Conservation (phyloP, 2,113 vertebrate species). For the Aptenodytes patagonicus region DNA sequence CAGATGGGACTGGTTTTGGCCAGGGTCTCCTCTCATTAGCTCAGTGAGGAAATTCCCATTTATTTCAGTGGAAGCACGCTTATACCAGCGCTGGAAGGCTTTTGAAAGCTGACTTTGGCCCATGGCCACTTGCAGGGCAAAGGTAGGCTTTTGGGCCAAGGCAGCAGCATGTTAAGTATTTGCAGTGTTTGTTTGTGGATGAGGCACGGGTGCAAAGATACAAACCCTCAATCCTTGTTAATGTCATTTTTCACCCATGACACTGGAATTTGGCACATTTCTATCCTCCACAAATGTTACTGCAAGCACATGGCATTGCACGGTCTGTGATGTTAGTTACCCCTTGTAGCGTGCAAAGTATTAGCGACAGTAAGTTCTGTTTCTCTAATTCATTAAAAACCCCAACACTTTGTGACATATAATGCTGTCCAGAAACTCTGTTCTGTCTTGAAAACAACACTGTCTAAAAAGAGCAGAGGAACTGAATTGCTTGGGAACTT, state of each 20-base stretch:
- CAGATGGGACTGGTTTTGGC: slow-evolving; percentile 3
- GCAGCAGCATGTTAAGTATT: background rate
- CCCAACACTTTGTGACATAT: background rate
- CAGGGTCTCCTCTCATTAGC: background rate
- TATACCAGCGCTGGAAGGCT: background rate
- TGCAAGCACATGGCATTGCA: background rate
- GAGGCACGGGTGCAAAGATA: background rate
- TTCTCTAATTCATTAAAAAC: background rate
- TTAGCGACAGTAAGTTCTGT: background rate
- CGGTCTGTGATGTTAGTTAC: background rate
- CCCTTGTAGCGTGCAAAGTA: background rate
- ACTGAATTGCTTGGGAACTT: background rate
- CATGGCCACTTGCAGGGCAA: background rate
- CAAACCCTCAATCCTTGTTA: background rate
- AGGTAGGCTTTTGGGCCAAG: background rate
- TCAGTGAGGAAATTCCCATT: background rate
- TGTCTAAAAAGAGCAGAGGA: background rate
- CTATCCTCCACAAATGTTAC: background rate
- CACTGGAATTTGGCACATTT: background rate
- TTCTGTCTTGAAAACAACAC: background rate
- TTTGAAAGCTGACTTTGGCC: background rate
- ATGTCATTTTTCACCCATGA: background rate
- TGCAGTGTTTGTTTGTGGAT: background rate
- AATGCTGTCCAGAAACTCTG: background rate
- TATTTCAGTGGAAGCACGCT: background rate